A percentile compares a stretch with the other conserved stretches of the same genome.
Evolutionary conservation across 2,797 vertebrate genomes (phyloP).

Genomic region (Hippopotamyrus pictus): DNA sequence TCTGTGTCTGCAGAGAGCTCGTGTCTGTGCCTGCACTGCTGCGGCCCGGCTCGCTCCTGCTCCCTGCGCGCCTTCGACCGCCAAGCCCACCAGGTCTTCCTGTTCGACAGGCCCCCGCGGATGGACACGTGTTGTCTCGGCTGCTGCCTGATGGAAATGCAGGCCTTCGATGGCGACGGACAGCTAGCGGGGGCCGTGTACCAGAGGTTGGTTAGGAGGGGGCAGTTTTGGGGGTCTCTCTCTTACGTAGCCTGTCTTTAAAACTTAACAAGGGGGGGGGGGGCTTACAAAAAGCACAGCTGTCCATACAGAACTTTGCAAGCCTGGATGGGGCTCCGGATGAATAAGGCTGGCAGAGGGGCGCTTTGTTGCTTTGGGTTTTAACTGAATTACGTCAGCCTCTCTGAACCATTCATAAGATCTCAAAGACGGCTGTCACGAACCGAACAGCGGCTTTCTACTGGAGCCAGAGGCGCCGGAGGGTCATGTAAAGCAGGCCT

Average conservation of each 20-base stretch:
- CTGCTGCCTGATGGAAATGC: conserved; percentile 71
- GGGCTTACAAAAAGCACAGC: conserved; percentile 46
- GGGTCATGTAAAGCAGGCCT: conserved; percentile 32
- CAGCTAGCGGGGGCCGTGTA: conserved; percentile 54
- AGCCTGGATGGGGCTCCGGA: conserved; percentile 21
- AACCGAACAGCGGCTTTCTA: conserved; percentile 3
- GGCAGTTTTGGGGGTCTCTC: neutral
- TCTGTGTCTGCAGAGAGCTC: conserved; percentile 57
- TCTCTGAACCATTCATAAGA: conserved; percentile 15
- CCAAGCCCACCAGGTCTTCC: conserved; percentile 51
- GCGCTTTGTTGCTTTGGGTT: neutral
- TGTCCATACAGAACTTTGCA: conserved; percentile 40
- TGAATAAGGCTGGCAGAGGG: conserved; percentile 36
- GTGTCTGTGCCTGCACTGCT: conserved; percentile 64
- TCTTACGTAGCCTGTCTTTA: neutral
- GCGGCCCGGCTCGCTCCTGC: conserved; percentile 63
- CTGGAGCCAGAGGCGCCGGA: conserved; percentile 11
- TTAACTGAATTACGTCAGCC: neutral
- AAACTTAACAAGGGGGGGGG: neutral
- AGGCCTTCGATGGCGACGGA: conserved; percentile 50
- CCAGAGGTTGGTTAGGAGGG: conserved; percentile 26
- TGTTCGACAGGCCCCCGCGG: conserved; percentile 60
- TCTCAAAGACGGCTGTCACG: neutral
- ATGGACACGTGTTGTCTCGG: conserved; percentile 60
- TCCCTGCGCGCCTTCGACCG: conserved; percentile 52